phyloP scores from a whole-genome alignment of 2,888 invertebrate genomes.

The Macroteleia sp. region DNA sequence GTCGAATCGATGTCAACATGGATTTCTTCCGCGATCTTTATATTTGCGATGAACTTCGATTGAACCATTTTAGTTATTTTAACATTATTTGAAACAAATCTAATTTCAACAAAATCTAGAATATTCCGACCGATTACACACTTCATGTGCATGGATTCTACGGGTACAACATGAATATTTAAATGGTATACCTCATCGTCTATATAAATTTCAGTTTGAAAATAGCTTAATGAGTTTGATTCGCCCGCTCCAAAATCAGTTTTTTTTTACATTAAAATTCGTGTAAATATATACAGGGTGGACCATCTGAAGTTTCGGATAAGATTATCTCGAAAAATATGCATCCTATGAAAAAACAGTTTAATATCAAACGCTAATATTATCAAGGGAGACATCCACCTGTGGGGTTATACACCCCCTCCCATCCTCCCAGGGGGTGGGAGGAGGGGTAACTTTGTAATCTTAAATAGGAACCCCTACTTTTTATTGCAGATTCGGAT shows the following conservation, averaged over 20 bases:
- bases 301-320: too few species aligned
- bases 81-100: neutral
- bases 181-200: neutral
- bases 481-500: too few species aligned
- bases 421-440: too few species aligned
- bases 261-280: neutral
- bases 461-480: too few species aligned
- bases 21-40: neutral
- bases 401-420: too few species aligned
- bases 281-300: neutral
- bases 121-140: neutral
- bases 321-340: too few species aligned
- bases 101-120: neutral
- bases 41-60: neutral
- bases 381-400: too few species aligned
- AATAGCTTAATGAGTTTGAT: neutral
- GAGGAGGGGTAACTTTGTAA: too few species aligned
- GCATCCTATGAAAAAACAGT: too few species aligned
- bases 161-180: neutral
- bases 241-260: slow-evolving; percentile 6
- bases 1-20: neutral
- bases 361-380: too few species aligned
- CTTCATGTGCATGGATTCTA: slow-evolving; percentile 8
- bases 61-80: neutral
- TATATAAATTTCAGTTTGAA: slow-evolving; percentile 1